Percentiles rank a stretch among this genome's conserved stretches.
Conservation (phyloP, 2,797 vertebrate genomes). For the Champsocephalus gunnari region DNA sequence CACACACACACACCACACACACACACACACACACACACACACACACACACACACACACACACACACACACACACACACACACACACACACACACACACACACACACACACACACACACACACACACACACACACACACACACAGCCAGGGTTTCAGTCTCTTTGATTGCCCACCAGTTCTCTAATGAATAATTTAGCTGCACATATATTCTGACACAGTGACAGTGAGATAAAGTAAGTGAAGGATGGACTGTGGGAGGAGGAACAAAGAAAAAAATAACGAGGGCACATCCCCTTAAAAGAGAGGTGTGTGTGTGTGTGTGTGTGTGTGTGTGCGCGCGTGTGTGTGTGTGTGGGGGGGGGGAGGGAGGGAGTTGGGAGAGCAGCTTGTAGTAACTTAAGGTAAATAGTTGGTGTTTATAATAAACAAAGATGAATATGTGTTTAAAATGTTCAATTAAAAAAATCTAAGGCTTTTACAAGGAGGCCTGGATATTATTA, state of each 20-base stretch:
- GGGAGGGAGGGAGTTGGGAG: not conserved
- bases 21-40: not conserved
- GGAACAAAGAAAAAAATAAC: slow-evolving; percentile 53
- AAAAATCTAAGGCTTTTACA: not conserved
- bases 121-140: not conserved
- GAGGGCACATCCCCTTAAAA: slow-evolving; percentile 47
- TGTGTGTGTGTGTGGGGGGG: not conserved
- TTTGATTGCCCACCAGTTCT: slow-evolving; percentile 74
- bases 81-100: not conserved
- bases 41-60: slow-evolving; percentile 1
- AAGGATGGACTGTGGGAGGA: slow-evolving; percentile 45
- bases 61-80: not conserved
- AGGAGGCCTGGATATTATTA: not conserved
- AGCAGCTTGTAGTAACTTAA: not conserved
- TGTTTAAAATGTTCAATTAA: not conserved
- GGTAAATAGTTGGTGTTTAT: not conserved
- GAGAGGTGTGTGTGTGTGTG: slow-evolving; percentile 10
- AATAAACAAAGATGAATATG: not conserved
- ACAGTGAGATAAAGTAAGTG: slow-evolving; percentile 67
- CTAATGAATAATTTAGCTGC: slow-evolving; percentile 73
- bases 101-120: not conserved
- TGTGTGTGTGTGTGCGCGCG: not conserved
- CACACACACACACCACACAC: not conserved
- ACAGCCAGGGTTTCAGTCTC: slow-evolving; percentile 42
- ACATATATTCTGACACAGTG: slow-evolving; percentile 68